These are phyloP conservation scores for Cinara cedri DNA, from an alignment of 2,888 invertebrate species.

Conservation along the genomic window DNA sequence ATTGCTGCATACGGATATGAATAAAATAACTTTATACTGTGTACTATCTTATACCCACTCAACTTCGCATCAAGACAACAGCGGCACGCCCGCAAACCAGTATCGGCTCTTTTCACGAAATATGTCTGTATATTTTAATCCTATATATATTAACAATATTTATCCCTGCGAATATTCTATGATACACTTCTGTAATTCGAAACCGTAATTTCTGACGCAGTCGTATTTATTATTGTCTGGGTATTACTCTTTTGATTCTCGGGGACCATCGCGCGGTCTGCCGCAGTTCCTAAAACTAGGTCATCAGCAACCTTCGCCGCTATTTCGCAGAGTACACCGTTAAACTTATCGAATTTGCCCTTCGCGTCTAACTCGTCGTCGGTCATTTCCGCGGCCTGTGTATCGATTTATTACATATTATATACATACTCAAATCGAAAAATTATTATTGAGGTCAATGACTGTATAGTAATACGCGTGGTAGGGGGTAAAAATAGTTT, in stretches of 20 bases:
- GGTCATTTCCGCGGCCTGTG: slow-evolving; percentile 31
- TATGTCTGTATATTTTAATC: no score
- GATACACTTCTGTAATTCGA: not conserved
- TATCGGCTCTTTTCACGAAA: no score
- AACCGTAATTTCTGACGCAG: slow-evolving; percentile 13
- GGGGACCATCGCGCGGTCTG: slow-evolving; percentile 25
- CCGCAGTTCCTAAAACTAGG: slow-evolving; percentile 26
- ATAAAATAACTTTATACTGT: no score
- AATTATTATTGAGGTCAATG: slow-evolving; percentile 22
- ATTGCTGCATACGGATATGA: no score
- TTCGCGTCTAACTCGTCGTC: slow-evolving; percentile 31
- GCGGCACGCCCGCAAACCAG: no score
- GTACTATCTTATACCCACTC: no score
- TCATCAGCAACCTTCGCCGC: slow-evolving; percentile 16
- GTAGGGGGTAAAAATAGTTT: slow-evolving; percentile 10
- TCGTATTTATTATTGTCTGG: not conserved
- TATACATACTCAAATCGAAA: not conserved
- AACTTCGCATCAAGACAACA: no score
- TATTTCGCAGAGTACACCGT: not conserved
- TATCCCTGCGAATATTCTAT: no score
- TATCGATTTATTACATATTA: slow-evolving; percentile 39
- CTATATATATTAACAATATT: no score
- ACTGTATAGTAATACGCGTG: slow-evolving; percentile 10
- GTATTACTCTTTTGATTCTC: slow-evolving; percentile 35
- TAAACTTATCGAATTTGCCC: slow-evolving; percentile 47